Base-by-base conservation (phyloP, 2,113 vertebrate genomes). In the Datnioides undecimradiatus region DNA sequence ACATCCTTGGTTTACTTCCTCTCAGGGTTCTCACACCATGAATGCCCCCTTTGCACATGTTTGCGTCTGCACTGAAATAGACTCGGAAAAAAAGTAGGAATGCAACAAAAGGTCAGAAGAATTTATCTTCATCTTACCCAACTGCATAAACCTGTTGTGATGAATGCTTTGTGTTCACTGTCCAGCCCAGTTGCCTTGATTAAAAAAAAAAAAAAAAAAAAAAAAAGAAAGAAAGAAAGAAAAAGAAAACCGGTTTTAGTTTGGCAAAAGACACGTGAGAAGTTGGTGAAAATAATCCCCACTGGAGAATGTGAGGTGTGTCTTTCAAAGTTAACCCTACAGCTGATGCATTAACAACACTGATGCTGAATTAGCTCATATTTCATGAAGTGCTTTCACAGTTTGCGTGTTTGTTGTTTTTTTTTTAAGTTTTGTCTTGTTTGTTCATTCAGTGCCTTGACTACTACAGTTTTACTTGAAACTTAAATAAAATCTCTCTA, bases 381-480 rank as follows among this genome's bases (percentile, higher is more conserved):
- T 36, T 80, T 70, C 64, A 54, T 57, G 6, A 85, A 59, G 66
- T 82, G 55, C 58, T 85, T 25, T 51, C 34, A 84, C 63, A 25
- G 17, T 51, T 40, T 74, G 54, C 60, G 57, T 33, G 5, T n/a
- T 48, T 62, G 51, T 57, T 27, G 17, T 38, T 9, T 17, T 41
- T 62, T 52, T 57, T 31, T 38, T 38, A 38, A 40, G 76, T 66
- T 68, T 73, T 57, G 48, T 64, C 33, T 4, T 23, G 54, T 65
- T 57, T 23, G 46, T 88, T 71, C 0, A 38, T 67, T 75, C 46
- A 23, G 88, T 93, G 88, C 90, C 91, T 93, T 91, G 66, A 86
- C 79, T 87, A 73, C 78, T 85, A 12, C 67, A 88, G 82, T 82
- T 82, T 79, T 86, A 92, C 90, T 91, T 93, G 88, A 92, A 90